A percentile compares a stretch with the other conserved stretches of the same genome.
Conservation (phyloP, 2,797 vertebrate genomes). For the Lepilemur septentrionalis region DNA sequence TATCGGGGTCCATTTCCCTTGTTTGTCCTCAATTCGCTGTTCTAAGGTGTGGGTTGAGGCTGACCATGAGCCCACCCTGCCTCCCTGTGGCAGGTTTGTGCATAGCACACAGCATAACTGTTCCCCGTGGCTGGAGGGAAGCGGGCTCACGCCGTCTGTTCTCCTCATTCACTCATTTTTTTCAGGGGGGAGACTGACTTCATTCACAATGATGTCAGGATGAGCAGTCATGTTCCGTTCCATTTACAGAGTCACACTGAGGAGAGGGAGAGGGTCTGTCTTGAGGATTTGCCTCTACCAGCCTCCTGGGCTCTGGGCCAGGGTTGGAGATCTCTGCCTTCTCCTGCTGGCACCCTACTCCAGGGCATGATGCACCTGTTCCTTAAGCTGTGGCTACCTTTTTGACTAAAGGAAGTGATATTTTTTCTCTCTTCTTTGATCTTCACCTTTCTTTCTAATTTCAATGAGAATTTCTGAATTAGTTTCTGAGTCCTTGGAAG, state of each 20-base stretch:
- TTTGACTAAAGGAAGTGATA: background rate
- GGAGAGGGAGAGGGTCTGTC: background rate
- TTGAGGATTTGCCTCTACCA: background rate
- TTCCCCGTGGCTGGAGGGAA: background rate
- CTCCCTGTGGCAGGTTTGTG: slow-evolving; percentile 62
- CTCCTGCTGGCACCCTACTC: background rate
- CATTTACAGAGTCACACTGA: background rate
- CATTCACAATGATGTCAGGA: background rate
- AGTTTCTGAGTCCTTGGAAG: background rate
- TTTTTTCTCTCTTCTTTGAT: background rate
- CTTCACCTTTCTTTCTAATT: background rate
- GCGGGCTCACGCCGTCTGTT: background rate
- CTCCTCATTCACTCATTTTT: background rate
- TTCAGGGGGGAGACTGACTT: background rate
- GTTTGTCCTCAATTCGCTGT: background rate
- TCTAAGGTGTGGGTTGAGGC: background rate
- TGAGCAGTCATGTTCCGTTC: background rate
- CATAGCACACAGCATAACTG: background rate
- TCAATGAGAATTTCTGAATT: background rate
- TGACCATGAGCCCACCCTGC: slow-evolving; percentile 54
- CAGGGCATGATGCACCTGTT: background rate
- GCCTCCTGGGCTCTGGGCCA: background rate
- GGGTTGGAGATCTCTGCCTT: background rate
- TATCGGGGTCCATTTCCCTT: background rate
- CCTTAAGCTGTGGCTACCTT: background rate